A percentile compares a stretch with the other conserved stretches of the same genome.
phyloP scores from a whole-genome alignment of 2,113 vertebrate genomes.

The Anguilla rostrata region DNA sequence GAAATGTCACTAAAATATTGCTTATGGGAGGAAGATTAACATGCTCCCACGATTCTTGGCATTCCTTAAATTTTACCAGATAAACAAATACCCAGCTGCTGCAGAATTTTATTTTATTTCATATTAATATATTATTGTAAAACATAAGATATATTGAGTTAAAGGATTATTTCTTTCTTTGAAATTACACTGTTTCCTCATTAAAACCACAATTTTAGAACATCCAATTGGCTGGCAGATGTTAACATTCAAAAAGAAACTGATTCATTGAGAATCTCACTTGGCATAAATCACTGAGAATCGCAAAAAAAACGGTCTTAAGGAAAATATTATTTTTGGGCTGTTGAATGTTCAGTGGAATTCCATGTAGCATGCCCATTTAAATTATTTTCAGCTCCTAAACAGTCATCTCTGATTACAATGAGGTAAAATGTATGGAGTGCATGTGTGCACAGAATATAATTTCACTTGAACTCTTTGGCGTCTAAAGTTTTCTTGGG shows the following conservation, averaged over 20 bases:
- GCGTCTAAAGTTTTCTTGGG: neutral
- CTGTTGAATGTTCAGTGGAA: slow-evolving; percentile 62
- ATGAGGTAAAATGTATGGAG: neutral
- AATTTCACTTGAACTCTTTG: neutral
- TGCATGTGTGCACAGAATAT: neutral
- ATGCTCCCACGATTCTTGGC: slow-evolving; percentile 45
- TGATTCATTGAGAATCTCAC: slow-evolving; percentile 59
- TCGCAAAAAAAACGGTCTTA: slow-evolving; percentile 58
- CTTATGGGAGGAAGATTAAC: slow-evolving; percentile 31
- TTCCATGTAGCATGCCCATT: slow-evolving; percentile 61
- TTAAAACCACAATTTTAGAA: slow-evolving; percentile 44
- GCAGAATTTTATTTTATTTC: slow-evolving; percentile 15
- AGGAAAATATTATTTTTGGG: slow-evolving; percentile 66
- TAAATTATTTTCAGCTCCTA: neutral
- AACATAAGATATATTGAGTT: slow-evolving; percentile 45
- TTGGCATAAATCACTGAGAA: slow-evolving; percentile 58
- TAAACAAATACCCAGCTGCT: slow-evolving; percentile 52
- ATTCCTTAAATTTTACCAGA: slow-evolving; percentile 34
- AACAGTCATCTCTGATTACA: slow-evolving; percentile 9
- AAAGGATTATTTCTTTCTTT: slow-evolving; percentile 37
- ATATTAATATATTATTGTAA: slow-evolving; percentile 29
- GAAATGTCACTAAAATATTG: slow-evolving; percentile 46
- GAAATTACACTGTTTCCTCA: slow-evolving; percentile 14
- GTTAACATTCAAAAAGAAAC: slow-evolving; percentile 56
- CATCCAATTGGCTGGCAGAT: slow-evolving; percentile 48